A percentile compares a stretch with the other conserved stretches of the same genome.
Conservation (phyloP, 2,797 vertebrate species). For the Silurus aristotelis region DNA sequence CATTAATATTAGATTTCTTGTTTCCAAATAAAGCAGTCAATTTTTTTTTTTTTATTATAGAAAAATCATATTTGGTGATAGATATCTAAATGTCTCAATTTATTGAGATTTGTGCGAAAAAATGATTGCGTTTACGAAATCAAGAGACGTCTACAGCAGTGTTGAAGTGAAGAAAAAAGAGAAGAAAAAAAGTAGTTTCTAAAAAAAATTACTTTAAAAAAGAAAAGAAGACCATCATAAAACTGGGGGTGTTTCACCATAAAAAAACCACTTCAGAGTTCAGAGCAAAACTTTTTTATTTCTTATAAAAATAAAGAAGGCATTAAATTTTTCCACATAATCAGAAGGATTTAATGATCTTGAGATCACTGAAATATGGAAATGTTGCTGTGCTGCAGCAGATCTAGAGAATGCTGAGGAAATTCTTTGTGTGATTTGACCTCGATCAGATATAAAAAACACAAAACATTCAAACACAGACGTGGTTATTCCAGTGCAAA, state of each 20-base stretch:
- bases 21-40: too few species aligned
- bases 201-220: too few species aligned
- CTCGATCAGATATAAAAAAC: background rate
- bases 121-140: background rate
- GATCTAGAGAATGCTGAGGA: background rate
- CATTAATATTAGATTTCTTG: too few species aligned
- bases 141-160: background rate
- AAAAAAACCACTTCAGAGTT: background rate
- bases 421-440: background rate
- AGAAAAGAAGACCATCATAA: background rate
- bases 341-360: background rate
- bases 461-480: background rate
- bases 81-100: background rate
- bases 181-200: too few species aligned
- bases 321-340: background rate
- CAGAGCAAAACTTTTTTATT: background rate
- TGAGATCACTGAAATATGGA: background rate
- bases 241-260: background rate
- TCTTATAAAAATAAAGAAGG: background rate
- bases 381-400: background rate
- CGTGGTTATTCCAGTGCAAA: background rate
- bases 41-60: too few species aligned
- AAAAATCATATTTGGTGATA: background rate
- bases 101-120: slow-evolving; percentile 16
- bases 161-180: background rate